Evolutionary conservation across 2,888 invertebrate genomes (phyloP).

Genomic region (Neocrepidodera transversa): DNA sequence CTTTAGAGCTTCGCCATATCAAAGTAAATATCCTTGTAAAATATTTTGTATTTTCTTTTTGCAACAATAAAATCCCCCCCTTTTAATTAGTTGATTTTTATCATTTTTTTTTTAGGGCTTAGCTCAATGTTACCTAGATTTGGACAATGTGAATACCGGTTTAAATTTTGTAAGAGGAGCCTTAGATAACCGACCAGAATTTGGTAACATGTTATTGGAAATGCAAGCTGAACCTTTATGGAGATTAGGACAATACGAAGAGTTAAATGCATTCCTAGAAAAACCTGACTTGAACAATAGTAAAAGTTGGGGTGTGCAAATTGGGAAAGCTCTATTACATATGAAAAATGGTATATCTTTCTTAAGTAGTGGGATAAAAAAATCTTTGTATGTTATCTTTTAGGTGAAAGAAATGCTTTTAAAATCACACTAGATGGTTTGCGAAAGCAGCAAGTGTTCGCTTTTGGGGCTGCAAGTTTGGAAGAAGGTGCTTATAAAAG

Average conservation of each 20-base stretch:
- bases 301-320: slow-evolving; percentile 76
- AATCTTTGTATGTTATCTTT: no score
- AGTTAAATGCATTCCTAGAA: slow-evolving; percentile 70
- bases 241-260: slow-evolving; percentile 84
- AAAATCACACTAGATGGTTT: slow-evolving; percentile 52
- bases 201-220: slow-evolving; percentile 69
- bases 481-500: slow-evolving; percentile 80
- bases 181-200: slow-evolving; percentile 67
- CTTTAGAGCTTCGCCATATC: slow-evolving; percentile 59
- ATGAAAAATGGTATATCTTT: slow-evolving; percentile 61
- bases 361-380: no score
- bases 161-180: slow-evolving; percentile 76
- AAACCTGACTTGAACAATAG: slow-evolving; percentile 61
- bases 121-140: slow-evolving; percentile 83
- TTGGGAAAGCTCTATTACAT: slow-evolving; percentile 74
- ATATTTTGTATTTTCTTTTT: not conserved
- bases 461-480: slow-evolving; percentile 73
- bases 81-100: not conserved
- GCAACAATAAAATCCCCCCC: no score
- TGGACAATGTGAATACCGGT: slow-evolving; percentile 89
- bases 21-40: slow-evolving; percentile 45
- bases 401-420: slow-evolving; percentile 52
- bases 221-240: slow-evolving; percentile 85
- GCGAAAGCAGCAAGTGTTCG: slow-evolving; percentile 64
- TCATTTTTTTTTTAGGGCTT: slow-evolving; percentile 68